Base-by-base conservation (phyloP, 2,888 invertebrate species). In the Lottia scabra region DNA sequence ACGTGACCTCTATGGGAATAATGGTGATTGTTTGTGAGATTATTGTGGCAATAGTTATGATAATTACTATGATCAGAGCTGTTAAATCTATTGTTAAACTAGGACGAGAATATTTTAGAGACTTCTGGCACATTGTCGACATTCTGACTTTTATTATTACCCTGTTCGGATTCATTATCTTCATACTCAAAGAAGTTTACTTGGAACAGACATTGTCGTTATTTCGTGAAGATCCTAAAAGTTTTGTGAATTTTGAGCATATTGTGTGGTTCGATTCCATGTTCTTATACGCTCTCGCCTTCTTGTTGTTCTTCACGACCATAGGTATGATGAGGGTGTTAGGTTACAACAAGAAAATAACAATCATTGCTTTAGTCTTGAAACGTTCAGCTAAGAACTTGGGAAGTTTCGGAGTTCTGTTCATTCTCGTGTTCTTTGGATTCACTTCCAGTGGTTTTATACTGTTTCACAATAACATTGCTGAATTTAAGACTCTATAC, bases 311-410 rank as follows among this genome's bases (percentile, higher is more conserved):
- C 69, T 66, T 82, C 15, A 71, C 79, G 48, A 81, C 83, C 0
- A 27, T 83, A 16, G 78, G 84, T 12, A 77, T 84, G 30, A 79
- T 83, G 10, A 74, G 81, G 8, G 84, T 91, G 68, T 83, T 91
- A 44, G 87, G 90, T 71, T 91, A 91, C 85, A 91, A 91, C 82
- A 86, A 88, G 62, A 85, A 90, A 63, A 89, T 91, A 75, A 88
- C 89, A 69, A 87, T 90, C 79, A 84, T 91, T 75, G 89, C 89
- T 0, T 84, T 85, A n/a, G 90, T 91, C 0, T 84, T 91, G 38
- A 79, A 81, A 30, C 80, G 82, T 67, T 88, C 90, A 23, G 85
- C 86, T 13, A 79, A 78, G 38, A 89, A 90, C 66, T 84, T 91
- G 67, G 83, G 87, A 26, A 87, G 87, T 5, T 91, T 91, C 80